Percentiles rank a stretch among this genome's conserved stretches.
Conservation (phyloP, 2,888 invertebrate species). For the Litoditis marina region DNA sequence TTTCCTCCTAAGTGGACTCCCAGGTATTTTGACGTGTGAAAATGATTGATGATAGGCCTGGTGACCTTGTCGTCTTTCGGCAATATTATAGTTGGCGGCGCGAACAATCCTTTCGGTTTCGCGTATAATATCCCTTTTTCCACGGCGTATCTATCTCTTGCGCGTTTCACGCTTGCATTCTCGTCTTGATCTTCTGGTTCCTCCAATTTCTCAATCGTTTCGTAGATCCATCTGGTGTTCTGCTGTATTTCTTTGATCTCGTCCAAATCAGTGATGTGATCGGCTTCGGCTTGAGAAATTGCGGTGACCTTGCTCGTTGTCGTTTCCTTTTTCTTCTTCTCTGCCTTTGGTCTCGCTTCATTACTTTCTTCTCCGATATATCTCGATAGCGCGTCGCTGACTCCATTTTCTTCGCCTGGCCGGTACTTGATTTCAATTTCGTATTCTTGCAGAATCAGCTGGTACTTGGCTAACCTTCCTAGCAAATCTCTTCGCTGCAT, state of each 20-base stretch:
- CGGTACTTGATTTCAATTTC: conserved; percentile 33
- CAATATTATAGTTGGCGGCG: conserved; percentile 9
- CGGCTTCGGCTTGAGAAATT: background rate
- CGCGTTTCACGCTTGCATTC: background rate
- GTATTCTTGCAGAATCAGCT: conserved; percentile 18
- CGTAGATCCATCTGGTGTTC: background rate
- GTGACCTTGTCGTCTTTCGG: background rate
- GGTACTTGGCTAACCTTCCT: conserved; percentile 21
- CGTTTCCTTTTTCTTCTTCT: background rate
- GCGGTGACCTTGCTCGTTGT: background rate
- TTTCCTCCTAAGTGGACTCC: conserved; percentile 19
- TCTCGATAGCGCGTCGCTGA: conserved; percentile 31
- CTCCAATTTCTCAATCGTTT: background rate
- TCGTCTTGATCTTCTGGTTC: background rate
- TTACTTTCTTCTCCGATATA: conserved; percentile 11
- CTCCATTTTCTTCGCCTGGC: conserved; percentile 26
- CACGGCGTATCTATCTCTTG: conserved; percentile 8
- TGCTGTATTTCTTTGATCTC: conserved; percentile 13
- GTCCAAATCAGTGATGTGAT: background rate
- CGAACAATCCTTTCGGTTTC: background rate
- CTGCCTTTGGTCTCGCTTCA: background rate
- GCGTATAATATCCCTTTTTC: conserved; percentile 8
- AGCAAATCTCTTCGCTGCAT: conserved; percentile 16
- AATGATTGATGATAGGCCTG: conserved; percentile 5
- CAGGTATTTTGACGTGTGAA: conserved; percentile 9